Conservation (phyloP, 2,797 vertebrate genomes). For the Nothura maculosa region DNA sequence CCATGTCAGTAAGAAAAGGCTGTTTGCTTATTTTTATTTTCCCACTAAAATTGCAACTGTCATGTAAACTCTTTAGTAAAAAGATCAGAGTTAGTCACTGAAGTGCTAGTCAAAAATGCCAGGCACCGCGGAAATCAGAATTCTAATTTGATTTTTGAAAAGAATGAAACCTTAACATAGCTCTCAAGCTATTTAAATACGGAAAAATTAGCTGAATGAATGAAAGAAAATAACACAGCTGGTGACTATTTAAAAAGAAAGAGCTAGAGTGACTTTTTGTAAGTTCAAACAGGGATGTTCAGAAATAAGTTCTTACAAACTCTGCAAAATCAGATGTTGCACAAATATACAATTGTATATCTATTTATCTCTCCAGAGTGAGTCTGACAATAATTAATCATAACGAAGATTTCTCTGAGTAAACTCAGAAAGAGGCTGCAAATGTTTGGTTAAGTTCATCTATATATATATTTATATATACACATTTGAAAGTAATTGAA, state of each 20-base stretch:
- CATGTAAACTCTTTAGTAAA: constrained; percentile 50
- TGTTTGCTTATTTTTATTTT: constrained; percentile 53
- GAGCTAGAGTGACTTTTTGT: constrained; percentile 23
- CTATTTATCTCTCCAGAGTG: constrained; percentile 30
- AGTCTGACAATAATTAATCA: constrained; percentile 47
- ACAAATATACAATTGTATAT: constrained; percentile 33
- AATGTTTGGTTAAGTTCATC: constrained; percentile 4
- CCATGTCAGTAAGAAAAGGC: not conserved
- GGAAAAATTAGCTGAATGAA: constrained; percentile 62
- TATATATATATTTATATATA: not conserved
- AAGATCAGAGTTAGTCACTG: constrained; percentile 54
- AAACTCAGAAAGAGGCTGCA: constrained; percentile 7
- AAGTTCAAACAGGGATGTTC: constrained; percentile 36
- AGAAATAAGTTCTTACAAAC: constrained; percentile 55
- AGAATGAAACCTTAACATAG: constrained; percentile 56
- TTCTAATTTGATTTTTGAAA: constrained; percentile 62
- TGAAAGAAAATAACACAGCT: constrained; percentile 70
- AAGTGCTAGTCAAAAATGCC: constrained; percentile 49
- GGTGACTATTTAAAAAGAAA: constrained; percentile 51
- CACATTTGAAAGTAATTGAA: constrained; percentile 7
- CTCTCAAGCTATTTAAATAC: constrained; percentile 57
- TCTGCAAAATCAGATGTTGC: constrained; percentile 42
- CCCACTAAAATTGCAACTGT: constrained; percentile 50
- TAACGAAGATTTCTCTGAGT: constrained; percentile 7
- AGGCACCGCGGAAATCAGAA: constrained; percentile 43